These are phyloP conservation scores for Hirudinaria manillensis DNA, from an alignment of 2,888 invertebrate genomes.

Conservation along the genomic window DNA sequence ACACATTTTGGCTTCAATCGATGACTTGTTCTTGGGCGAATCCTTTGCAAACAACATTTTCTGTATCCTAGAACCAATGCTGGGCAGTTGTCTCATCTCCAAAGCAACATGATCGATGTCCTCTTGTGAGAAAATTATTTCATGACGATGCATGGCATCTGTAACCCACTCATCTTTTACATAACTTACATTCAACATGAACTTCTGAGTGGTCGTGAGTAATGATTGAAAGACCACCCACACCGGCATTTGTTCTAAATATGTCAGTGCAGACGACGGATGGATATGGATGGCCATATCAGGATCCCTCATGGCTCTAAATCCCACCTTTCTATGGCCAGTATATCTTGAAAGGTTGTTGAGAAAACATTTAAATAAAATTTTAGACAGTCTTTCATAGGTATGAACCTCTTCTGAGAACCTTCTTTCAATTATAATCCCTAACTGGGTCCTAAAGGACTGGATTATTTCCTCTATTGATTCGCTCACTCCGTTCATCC, in stretches of 20 bases:
- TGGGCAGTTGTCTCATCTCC: background rate
- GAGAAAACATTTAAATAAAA: slow-evolving; percentile 43
- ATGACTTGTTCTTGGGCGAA: no score
- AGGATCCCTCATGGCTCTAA: slow-evolving; percentile 38
- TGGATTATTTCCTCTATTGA: slow-evolving; percentile 42
- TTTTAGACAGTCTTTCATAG: slow-evolving; percentile 38
- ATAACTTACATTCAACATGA: slow-evolving; percentile 44
- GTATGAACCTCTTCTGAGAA: slow-evolving; percentile 26
- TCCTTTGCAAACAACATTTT: no score
- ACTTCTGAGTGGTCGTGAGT: slow-evolving; percentile 44
- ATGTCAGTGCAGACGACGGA: slow-evolving; percentile 45
- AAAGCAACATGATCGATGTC: background rate
- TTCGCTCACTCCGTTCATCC: slow-evolving; percentile 44
- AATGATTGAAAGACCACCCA: slow-evolving; percentile 46
- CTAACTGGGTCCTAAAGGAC: slow-evolving; percentile 42
- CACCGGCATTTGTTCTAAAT: slow-evolving; percentile 42
- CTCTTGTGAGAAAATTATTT: background rate
- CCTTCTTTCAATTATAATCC: background rate
- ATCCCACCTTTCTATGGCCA: slow-evolving; percentile 46
- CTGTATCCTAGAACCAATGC: no score
- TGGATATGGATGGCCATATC: slow-evolving; percentile 38
- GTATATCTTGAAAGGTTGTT: slow-evolving; percentile 44
- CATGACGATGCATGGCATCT: slow-evolving; percentile 18
- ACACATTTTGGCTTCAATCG: no score
- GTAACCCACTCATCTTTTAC: slow-evolving; percentile 42